A percentile compares a stretch with the other conserved stretches of the same genome.
Conservation (phyloP, 2,797 vertebrate genomes). For the Zenarchopterus dispar region DNA sequence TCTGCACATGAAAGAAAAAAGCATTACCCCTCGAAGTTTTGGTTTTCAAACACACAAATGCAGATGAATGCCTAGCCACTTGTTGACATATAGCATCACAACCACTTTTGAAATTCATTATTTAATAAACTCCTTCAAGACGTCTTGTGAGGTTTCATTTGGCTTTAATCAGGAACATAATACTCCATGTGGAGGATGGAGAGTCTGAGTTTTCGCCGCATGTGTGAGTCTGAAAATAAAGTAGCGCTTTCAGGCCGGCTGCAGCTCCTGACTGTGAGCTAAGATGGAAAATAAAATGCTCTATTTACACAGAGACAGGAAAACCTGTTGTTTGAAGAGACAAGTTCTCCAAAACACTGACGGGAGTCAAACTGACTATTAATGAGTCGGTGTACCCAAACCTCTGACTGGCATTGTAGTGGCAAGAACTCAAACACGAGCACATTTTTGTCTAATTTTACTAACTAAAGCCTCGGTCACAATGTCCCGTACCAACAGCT, state of each 20-base stretch:
- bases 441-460: no score
- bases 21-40: neutral
- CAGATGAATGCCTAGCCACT: constrained; percentile 20
- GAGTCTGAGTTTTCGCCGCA: constrained; percentile 9
- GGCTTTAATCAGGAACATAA: neutral
- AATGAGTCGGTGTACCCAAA: no score
- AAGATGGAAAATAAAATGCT: constrained; percentile 29
- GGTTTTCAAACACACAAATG: constrained; percentile 47
- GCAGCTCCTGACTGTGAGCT: constrained; percentile 22
- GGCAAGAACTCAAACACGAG: neutral
- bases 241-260: constrained; percentile 8
- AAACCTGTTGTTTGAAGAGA: constrained; percentile 21
- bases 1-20: constrained; percentile 11
- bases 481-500: no score
- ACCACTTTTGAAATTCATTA: constrained; percentile 6
- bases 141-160: constrained; percentile 1
- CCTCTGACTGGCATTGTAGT: no score
- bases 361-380: neutral
- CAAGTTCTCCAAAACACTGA: constrained; percentile 2
- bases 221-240: constrained; percentile 24
- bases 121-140: constrained; percentile 10
- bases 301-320: constrained; percentile 4
- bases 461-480: no score
- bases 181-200: neutral
- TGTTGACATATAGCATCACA: neutral